These are phyloP conservation scores for Holcopasites calliopsidis DNA, from an alignment of 1,140 invertebrate genomes.

Conservation along the genomic window DNA sequence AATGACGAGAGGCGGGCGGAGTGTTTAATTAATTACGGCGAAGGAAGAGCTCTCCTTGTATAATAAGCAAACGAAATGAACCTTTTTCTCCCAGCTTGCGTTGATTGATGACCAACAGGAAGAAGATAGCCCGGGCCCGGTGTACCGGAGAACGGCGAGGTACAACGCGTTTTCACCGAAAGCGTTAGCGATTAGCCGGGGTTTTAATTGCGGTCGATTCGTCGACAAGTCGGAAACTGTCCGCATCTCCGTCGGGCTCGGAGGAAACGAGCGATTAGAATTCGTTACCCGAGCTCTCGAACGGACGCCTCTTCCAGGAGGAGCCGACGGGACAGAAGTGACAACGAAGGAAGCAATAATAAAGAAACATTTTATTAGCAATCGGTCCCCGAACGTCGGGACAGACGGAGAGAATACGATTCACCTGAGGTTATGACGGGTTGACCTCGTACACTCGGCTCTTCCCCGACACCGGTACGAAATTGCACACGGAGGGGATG, in stretches of 20 bases:
- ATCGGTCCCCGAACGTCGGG: too few species aligned
- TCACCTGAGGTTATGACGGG: constrained; percentile 26
- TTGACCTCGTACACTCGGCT: background rate
- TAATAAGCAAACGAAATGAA: constrained; percentile 2
- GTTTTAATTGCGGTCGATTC: background rate
- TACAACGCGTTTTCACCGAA: background rate
- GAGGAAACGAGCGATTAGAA: constrained; percentile 25
- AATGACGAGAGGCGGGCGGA: background rate
- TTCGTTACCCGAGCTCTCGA: constrained; percentile 22
- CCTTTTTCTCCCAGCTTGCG: background rate
- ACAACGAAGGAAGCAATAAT: too few species aligned
- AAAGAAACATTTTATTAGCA: too few species aligned
- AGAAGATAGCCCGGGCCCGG: background rate
- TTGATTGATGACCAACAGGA: background rate
- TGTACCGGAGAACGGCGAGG: background rate
- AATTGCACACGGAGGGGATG: constrained; percentile 10
- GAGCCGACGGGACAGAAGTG: too few species aligned
- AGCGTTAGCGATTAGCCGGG: background rate
- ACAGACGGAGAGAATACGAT: constrained; percentile 50
- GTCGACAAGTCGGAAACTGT: background rate
- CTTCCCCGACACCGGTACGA: background rate
- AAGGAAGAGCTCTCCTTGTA: background rate
- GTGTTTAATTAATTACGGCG: background rate
- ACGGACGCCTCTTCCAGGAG: background rate
- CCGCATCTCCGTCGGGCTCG: background rate